Conservation (phyloP, 2,888 invertebrate species). For the Malthinus flaveolus region DNA sequence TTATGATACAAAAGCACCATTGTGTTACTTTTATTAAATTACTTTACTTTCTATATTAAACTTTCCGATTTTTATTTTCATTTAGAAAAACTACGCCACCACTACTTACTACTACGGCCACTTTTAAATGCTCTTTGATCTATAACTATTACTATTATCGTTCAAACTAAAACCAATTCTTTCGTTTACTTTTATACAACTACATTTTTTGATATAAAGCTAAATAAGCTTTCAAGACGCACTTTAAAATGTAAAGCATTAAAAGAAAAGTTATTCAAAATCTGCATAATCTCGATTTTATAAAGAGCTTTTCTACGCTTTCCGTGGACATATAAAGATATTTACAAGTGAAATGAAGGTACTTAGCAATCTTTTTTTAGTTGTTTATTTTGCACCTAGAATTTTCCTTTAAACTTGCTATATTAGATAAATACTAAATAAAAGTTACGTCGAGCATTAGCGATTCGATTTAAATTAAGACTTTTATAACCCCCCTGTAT, state of each 20-base stretch:
- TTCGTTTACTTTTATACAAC: conserved; percentile 13
- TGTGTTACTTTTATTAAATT: conserved; percentile 43
- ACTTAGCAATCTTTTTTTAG: conserved; percentile 47
- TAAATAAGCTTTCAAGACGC: conserved; percentile 22
- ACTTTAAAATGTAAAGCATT: conserved; percentile 48
- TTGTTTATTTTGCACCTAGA: conserved; percentile 41
- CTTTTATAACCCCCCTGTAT: no score
- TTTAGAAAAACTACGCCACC: conserved; percentile 7
- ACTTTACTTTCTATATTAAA: conserved; percentile 33
- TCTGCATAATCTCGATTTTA: conserved; percentile 53
- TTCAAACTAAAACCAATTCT: not conserved
- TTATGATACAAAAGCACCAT: conserved; percentile 38
- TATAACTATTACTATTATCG: not conserved
- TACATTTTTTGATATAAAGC: conserved; percentile 29
- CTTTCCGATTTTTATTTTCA: conserved; percentile 23
- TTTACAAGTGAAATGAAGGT: conserved; percentile 54
- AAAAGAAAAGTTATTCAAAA: conserved; percentile 54
- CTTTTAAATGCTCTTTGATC: conserved; percentile 4
- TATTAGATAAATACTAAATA: not conserved
- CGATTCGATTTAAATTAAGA: no score
- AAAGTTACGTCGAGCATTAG: no score
- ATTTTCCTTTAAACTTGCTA: conserved; percentile 32
- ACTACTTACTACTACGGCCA: not conserved
- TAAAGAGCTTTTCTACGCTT: conserved; percentile 38
- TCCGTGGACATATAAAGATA: conserved; percentile 44